Evolutionary conservation across 2,797 vertebrate genomes (phyloP).

Genomic region (Myripristis murdjan): DNA sequence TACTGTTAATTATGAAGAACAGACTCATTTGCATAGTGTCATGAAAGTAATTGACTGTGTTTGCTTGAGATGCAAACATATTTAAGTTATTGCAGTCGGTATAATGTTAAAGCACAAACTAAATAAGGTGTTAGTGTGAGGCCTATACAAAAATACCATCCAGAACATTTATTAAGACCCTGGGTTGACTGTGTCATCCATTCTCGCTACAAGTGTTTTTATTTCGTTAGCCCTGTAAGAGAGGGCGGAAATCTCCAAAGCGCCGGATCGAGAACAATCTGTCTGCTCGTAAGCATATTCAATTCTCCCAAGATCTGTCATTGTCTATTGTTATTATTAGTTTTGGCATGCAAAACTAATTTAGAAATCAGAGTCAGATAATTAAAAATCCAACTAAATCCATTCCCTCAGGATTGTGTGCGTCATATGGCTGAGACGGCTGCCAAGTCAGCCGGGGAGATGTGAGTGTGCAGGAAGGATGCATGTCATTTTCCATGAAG

Average conservation of each 20-base stretch:
- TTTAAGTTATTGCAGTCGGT: neutral
- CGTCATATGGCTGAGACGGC: conserved; percentile 38
- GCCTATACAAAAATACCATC: neutral
- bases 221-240: conserved; percentile 51
- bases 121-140: neutral
- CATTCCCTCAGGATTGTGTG: conserved; percentile 48
- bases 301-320: conserved; percentile 76
- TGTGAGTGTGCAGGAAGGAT: conserved; percentile 30
- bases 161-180: conserved; percentile 43
- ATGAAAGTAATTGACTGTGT: neutral
- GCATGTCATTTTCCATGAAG: conserved; percentile 12
- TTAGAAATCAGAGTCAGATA: conserved; percentile 77
- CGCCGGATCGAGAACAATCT: conserved; percentile 56
- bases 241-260: conserved; percentile 54
- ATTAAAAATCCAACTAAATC: conserved; percentile 78
- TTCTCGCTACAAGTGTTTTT: conserved; percentile 69
- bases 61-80: neutral
- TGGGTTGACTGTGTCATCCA: conserved; percentile 55
- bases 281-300: conserved; percentile 62
- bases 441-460: conserved; percentile 34
- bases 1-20: neutral
- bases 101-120: neutral
- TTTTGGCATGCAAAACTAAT: conserved; percentile 78
- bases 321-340: conserved; percentile 83
- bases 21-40: neutral